Evolutionary conservation across 1,140 invertebrate genomes (phyloP), one percentile per base, ranked within the genome.

Genomic region (Drosophila paulistorum): DNA sequence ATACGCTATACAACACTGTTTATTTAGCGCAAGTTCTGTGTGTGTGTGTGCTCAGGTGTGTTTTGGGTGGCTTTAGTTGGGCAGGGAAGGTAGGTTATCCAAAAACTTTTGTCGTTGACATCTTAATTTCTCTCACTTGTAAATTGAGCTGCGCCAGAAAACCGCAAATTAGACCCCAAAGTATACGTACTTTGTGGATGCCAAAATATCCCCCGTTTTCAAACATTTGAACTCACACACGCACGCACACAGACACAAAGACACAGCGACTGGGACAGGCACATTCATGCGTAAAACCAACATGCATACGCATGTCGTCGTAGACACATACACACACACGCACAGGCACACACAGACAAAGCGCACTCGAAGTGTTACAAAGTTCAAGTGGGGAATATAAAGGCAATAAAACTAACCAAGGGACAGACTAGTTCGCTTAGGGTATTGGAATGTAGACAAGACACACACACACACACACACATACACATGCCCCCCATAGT

Each of bases 41-140:
- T 55, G 30, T 33, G 37, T 39, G 55, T 30, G 51, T 6, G 41
- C 10, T 33, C 39, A 75, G 62, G 60, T 74, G 59, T 71, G 30
- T 14, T 61, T 10, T 17, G 48, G 41, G 45, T 42, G 65, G 62
- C 30, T 30, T 30, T 30, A 30, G 30, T 30, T 30, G 14, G 45
- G 7, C 13, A 1, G 45, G 45, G 3, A 69, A 57, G 69, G 62
- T 63, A 74, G 71, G 70, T 86, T 75, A 68, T 59, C 39, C 67
- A 65, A 86, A 86, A 86, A 85, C 70, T 86, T 85, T 79, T 78
- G 79, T 77, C 82, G 45, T 51, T 51, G 79, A 86, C 82, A 86
- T 86, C 83, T 86, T 86, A 86, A 86, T 86, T 86, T 87, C 82
- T 87, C 82, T 87, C 83, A 87, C 82, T 86, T 87, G 83, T 86